Evolutionary conservation across 2,888 invertebrate species (phyloP), one percentile per base, ranked within the genome.

Genomic region (Caenorhabditis plicata): DNA sequence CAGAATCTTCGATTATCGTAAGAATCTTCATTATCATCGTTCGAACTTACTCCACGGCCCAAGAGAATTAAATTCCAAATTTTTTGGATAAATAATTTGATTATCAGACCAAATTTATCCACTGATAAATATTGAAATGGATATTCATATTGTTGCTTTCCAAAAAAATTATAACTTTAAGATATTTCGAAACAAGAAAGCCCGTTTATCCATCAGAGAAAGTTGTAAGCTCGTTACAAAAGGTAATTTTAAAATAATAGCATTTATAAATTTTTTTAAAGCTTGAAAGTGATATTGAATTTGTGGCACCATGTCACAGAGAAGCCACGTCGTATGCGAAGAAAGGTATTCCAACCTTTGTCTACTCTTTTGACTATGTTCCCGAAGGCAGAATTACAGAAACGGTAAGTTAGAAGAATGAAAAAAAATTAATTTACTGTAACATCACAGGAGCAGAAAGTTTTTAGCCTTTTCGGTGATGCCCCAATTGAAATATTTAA

Each of bases 231-330:
- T 49, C 65, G 11, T 53, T 72, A 13, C 74, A 74, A 52, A 62
- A 69, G 41, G 63, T 71, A 19, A 9, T 33, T 33, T 33, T 33
- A n/a, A 8, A 7, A 17, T 33, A 5, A 13, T 5, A 9, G 13
- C 17, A 33, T 5, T 15, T 15, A 15, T 9, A 8, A 8, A 15
- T 43, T 8, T 11, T 20, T 9, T 27, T 71, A 63, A 27, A 78
- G 79, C 53, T 80, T 22, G 81, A 81, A 64, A 70, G 79, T 5
- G 81, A 81, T 43, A 74, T 81, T 20, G 81, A 81, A 44, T 81
- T 81, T 53, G 76, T 80, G 2, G 67, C 80, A 32, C 81, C 81
- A 2, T 79, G 77, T 35, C 73, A 80, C 19, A 33, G 58, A 33
- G 81, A 81, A 64, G 69, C 77, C 27, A 55, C 66, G 32, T 64